These are phyloP conservation scores for Premnoplex brunnescens DNA, from an alignment of 2,797 vertebrate species.

Conservation along the genomic window DNA sequence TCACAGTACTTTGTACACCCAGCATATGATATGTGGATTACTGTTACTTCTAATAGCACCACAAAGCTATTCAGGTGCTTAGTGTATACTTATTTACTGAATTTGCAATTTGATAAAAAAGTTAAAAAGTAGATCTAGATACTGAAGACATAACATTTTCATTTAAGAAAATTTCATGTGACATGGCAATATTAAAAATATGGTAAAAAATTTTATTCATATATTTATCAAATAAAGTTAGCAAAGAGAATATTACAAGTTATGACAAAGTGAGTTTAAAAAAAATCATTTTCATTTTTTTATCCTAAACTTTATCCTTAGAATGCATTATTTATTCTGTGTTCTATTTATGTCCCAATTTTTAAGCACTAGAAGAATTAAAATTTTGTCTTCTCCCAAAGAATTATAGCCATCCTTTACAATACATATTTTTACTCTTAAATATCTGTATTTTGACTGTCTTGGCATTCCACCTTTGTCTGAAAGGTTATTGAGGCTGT, in stretches of 20 bases:
- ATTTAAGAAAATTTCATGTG: background rate
- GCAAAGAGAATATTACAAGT: background rate
- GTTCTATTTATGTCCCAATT: background rate
- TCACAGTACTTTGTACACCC: background rate
- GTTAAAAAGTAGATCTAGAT: background rate
- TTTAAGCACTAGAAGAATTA: background rate
- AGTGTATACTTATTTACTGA: background rate
- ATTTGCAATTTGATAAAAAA: background rate
- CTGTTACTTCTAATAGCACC: background rate
- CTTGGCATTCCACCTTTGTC: slow-evolving; percentile 45
- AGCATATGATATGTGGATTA: background rate
- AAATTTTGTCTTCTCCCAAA: background rate
- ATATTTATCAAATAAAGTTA: background rate
- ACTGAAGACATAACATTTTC: background rate
- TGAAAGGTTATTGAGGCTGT: slow-evolving; percentile 60
- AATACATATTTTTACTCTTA: slow-evolving; percentile 7
- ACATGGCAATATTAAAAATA: background rate
- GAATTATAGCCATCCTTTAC: background rate
- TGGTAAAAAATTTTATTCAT: background rate
- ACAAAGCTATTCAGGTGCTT: background rate
- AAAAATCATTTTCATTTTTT: background rate
- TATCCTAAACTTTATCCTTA: background rate
- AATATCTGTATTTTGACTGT: slow-evolving; percentile 53
- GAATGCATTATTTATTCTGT: background rate
- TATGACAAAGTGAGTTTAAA: background rate